Base-by-base conservation (phyloP, 2,888 invertebrate genomes). In the Deilephila elpenor region DNA sequence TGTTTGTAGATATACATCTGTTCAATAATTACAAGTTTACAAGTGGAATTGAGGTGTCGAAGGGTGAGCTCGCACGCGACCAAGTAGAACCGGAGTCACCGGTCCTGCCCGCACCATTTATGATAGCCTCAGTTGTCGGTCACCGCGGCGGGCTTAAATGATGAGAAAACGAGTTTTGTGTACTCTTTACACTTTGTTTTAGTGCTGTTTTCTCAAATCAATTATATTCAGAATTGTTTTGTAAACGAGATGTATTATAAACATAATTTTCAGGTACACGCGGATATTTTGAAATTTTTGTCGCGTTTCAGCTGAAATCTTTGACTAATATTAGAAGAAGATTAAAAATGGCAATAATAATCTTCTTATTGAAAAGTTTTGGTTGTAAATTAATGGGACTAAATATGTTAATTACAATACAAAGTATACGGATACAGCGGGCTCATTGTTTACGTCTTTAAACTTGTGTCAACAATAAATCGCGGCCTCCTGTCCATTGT, bases 41-140 rank as follows among this genome's bases (percentile, higher is more conserved):
- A 80, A 77, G 75, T 78, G 76, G 81, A 79, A 78, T 83, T 81
- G 81, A 85, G 82, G 85, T 85, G 83, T 83, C 73, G 83, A 82
- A 84, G 86, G 84, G 85, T 84, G 82, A 78, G 78, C 71, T 74
- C 74, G 81, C 85, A 85, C 85, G 87, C 79, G 80, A 78, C 78
- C 51, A 29, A 72, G 73, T 74, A 64, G 73, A 77, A 78, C 78
- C 82, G 83, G 87, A 71, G 85, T 78, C 87, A 89, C 89, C 88
- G 88, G 89, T 88, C 82, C 80, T 73, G 76, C 82, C 83, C 83
- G 83, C 79, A 86, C 85, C 85, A 87, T 86, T 87, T 88, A 84
- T 88, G 87, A 86, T 87, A 84, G 84, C 86, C 88, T 86, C 87
- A 86, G 78, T 82, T 83, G 85, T 85, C 86, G 84, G 83, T 82